Evolutionary conservation across 2,888 invertebrate genomes (phyloP), one percentile per base, ranked within the genome.

Genomic region (Tachina fera): DNA sequence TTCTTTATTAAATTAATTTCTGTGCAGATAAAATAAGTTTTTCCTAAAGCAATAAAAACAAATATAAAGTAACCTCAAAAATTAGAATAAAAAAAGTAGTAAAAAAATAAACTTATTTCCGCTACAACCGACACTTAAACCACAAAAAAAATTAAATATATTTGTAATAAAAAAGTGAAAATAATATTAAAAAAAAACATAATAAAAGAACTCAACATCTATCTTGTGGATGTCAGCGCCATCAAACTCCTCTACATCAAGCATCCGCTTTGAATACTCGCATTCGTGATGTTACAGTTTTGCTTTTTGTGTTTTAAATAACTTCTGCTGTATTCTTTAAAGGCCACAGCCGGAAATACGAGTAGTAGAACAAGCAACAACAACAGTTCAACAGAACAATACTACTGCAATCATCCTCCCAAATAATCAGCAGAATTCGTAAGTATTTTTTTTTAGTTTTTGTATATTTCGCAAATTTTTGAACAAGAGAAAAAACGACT

Each of bases 381-480:
- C 58, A 77, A n/a, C 41, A 77, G 39, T 60, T 83, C 71, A 70
- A 19, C 74, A 39, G 51, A 75, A 74, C 51, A 68, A 74, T 60
- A 47, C 31, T 6, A 31, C 31, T 31, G 31, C 39, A 16, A 61
- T 1, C 60, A 75, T 68, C 53, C 61, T 75, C 45, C 53, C 51
- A 81, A 68, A 68, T 41, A 56, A 70, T 81, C 68, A 61, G 4
- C 31, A 39, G 61, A 51, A 70, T 47, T 75, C 61, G 68, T 81
- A 75, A 75, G 81, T 81, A 61, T 10, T 74, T 74, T 51, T 41
- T 14, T 41, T 16, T 61, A 9, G n/a, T 68, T 45, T 45, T 45
- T 11, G 14, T 58, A 31, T 22, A 14, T 72, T 19, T 31, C 13
- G n/a, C 9, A 43, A 41, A 65, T 49, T 56, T 65, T 74, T 39